Evolutionary conservation across 2,888 invertebrate species (phyloP).

Genomic region (Lithophane leautieri): DNA sequence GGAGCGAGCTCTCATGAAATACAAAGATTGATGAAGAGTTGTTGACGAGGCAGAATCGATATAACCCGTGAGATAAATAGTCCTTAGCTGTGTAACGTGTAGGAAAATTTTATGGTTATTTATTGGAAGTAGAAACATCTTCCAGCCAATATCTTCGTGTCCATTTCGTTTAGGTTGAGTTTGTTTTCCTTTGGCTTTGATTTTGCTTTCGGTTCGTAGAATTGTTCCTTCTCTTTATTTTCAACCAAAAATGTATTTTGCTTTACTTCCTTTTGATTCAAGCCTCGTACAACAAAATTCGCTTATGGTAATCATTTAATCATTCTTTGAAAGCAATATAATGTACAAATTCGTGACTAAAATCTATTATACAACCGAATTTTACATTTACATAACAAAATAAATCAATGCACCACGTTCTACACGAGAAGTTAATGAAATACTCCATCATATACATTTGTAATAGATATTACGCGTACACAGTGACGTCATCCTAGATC

Average conservation of each 20-base stretch:
- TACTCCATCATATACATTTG: slow-evolving; percentile 19
- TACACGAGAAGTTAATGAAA: slow-evolving; percentile 22
- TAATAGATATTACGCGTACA: slow-evolving; percentile 33
- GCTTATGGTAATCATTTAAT: slow-evolving; percentile 5
- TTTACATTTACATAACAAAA: slow-evolving; percentile 31
- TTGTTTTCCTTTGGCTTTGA: slow-evolving; percentile 11
- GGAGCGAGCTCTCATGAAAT: slow-evolving; percentile 32
- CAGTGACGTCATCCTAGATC: slow-evolving; percentile 46
- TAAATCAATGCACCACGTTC: slow-evolving; percentile 27
- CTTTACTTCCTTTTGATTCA: slow-evolving; percentile 13
- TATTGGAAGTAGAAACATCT: slow-evolving; percentile 19
- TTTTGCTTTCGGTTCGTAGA: slow-evolving; percentile 1
- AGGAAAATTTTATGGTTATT: slow-evolving; percentile 40
- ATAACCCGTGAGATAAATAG: slow-evolving; percentile 38
- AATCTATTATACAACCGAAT: slow-evolving; percentile 34
- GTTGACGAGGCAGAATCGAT: slow-evolving; percentile 56
- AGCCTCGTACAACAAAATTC: neutral
- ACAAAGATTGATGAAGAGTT: slow-evolving; percentile 56
- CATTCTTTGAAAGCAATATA: slow-evolving; percentile 32
- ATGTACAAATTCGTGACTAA: slow-evolving; percentile 45
- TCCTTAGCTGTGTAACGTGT: slow-evolving; percentile 24
- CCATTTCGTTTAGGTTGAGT: slow-evolving; percentile 10
- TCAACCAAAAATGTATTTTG: neutral
- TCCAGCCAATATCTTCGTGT: slow-evolving; percentile 31
- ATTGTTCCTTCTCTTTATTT: neutral